These are phyloP conservation scores for Pseudomyrmex pallidus DNA, from an alignment of 1,140 invertebrate genomes.

Conservation along the genomic window DNA sequence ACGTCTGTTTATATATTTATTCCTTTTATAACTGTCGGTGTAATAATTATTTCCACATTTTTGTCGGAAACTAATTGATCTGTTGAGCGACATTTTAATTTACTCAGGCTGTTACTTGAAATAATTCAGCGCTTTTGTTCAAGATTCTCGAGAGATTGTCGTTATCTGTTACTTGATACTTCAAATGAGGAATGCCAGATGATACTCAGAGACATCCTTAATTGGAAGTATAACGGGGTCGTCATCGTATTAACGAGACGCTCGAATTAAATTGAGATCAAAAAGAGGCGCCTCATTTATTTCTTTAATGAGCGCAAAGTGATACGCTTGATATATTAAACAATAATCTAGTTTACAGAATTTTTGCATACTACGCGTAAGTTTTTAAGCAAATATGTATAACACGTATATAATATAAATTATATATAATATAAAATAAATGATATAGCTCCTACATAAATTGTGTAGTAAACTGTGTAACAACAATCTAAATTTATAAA, in stretches of 20 bases:
- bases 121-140: slow-evolving; percentile 8
- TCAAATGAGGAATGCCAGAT: slow-evolving; percentile 15
- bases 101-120: background rate
- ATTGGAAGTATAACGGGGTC: slow-evolving; percentile 39
- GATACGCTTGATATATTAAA: background rate
- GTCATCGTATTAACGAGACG: slow-evolving; percentile 22
- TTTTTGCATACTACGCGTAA: background rate
- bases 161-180: slow-evolving; percentile 23
- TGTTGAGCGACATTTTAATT: slow-evolving; percentile 6
- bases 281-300: slow-evolving; percentile 9
- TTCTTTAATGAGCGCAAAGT: slow-evolving; percentile 27
- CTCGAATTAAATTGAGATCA: slow-evolving; percentile 41
- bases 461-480: too few relatives aligned
- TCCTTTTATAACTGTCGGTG: background rate
- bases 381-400: too few relatives aligned
- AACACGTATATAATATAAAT: too few relatives aligned
- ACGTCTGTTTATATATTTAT: background rate
- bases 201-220: slow-evolving; percentile 17
- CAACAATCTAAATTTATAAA: too few relatives aligned
- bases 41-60: slow-evolving; percentile 12
- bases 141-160: slow-evolving; percentile 30
- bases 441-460: too few relatives aligned
- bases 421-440: too few relatives aligned
- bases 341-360: background rate
- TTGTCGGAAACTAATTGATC: background rate